Evolutionary conservation across 2,888 invertebrate genomes (phyloP).

Genomic region (Oithona nana): DNA sequence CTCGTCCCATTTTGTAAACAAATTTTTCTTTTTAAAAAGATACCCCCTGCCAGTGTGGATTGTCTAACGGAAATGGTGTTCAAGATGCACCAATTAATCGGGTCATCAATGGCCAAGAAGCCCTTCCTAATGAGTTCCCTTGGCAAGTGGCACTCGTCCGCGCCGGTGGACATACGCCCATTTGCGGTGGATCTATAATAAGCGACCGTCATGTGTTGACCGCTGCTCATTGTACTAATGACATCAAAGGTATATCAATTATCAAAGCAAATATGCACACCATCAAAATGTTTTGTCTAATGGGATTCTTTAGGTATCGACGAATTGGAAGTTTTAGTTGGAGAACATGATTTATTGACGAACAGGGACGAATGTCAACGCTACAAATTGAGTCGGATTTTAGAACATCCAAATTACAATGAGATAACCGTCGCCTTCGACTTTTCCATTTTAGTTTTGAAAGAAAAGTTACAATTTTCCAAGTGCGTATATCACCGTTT

Average conservation of each 20-base stretch:
- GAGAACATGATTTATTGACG: background rate
- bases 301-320: too few species aligned
- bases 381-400: background rate
- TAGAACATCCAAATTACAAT: background rate
- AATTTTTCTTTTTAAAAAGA: background rate
- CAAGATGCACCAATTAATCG: background rate
- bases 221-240: background rate
- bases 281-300: too few species aligned
- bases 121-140: background rate
- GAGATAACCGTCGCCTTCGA: background rate
- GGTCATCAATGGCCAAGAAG: background rate
- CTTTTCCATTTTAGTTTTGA: background rate
- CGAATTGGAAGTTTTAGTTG: background rate
- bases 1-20: background rate
- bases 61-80: background rate
- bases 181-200: background rate
- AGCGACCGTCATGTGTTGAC: background rate
- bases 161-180: background rate
- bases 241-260: background rate
- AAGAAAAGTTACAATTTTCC: background rate
- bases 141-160: slow-evolving; percentile 1
- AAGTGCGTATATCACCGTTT: background rate
- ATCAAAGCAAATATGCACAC: too few species aligned
- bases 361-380: background rate
- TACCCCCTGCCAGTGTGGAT: background rate